These are phyloP conservation scores for Hippocampus abdominalis DNA, from an alignment of 2,113 vertebrate species.

Conservation along the genomic window DNA sequence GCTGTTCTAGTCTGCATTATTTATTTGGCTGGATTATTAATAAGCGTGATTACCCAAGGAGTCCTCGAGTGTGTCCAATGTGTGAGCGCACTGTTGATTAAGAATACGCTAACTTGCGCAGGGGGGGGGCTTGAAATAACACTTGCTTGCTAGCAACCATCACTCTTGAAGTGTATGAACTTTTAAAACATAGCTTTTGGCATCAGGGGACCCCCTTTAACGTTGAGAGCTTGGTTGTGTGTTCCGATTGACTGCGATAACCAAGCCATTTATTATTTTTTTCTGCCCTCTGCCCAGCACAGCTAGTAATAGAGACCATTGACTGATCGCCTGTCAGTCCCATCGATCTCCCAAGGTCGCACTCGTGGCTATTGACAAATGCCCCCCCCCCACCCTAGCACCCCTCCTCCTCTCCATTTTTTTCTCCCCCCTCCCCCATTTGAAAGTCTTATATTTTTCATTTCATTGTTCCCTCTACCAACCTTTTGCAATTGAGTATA, in stretches of 20 bases:
- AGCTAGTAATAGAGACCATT: conserved; percentile 51
- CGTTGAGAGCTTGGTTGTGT: too few species aligned
- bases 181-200: neutral
- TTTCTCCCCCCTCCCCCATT: conserved; percentile 8
- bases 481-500: conserved; percentile 19
- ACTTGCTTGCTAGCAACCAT: neutral
- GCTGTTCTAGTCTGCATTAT: conserved; percentile 51
- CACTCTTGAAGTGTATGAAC: neutral
- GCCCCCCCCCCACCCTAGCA: conserved; percentile 18
- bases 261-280: conserved; percentile 13
- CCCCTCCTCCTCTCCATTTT: conserved; percentile 21
- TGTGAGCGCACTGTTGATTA: conserved; percentile 8
- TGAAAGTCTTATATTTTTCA: conserved; percentile 9
- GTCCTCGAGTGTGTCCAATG: conserved; percentile 1
- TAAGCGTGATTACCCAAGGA: conserved; percentile 46
- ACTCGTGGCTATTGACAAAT: conserved; percentile 53
- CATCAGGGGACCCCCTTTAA: neutral
- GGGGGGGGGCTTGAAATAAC: neutral
- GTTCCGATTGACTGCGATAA: conserved; percentile 38
- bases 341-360: conserved; percentile 55
- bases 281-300: conserved; percentile 8
- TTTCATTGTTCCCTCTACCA: conserved; percentile 1
- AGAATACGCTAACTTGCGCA: conserved; percentile 4
- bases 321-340: conserved; percentile 58
- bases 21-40: conserved; percentile 59